Conservation (phyloP, 2,888 invertebrate species). For the Acronicta leporina region DNA sequence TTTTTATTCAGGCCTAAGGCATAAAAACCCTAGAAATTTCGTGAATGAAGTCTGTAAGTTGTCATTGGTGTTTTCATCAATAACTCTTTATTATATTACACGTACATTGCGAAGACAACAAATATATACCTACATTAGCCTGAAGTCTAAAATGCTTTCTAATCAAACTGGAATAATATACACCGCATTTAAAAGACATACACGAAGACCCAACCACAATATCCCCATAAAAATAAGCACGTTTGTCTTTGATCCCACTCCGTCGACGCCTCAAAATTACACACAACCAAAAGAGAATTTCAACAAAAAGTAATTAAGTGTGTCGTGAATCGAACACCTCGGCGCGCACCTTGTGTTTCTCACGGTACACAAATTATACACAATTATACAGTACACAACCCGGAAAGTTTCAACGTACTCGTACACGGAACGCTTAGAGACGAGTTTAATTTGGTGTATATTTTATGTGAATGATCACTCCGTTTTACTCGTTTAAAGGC, state of each 20-base stretch:
- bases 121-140: too few relatives aligned
- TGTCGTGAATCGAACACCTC: constrained; percentile 58
- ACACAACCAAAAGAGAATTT: constrained; percentile 48
- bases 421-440: constrained; percentile 37
- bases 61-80: too few relatives aligned
- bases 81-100: too few relatives aligned
- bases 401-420: constrained; percentile 52
- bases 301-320: constrained; percentile 58
- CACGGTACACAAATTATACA: constrained; percentile 54
- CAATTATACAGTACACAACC: constrained; percentile 49
- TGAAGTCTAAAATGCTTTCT: neutral
- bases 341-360: constrained; percentile 53
- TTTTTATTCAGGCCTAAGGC: too few relatives aligned
- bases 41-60: too few relatives aligned
- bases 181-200: neutral
- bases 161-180: neutral
- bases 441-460: constrained; percentile 43
- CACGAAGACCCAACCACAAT: neutral
- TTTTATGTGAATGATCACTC: constrained; percentile 44
- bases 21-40: too few relatives aligned
- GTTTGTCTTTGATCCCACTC: constrained; percentile 24
- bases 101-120: too few relatives aligned
- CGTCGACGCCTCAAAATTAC: constrained; percentile 34
- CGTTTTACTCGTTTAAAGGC: constrained; percentile 17
- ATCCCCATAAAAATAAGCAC: constrained; percentile 8